Base-by-base conservation (phyloP, 2,113 vertebrate genomes). In the Xyliphius kryptos region DNA sequence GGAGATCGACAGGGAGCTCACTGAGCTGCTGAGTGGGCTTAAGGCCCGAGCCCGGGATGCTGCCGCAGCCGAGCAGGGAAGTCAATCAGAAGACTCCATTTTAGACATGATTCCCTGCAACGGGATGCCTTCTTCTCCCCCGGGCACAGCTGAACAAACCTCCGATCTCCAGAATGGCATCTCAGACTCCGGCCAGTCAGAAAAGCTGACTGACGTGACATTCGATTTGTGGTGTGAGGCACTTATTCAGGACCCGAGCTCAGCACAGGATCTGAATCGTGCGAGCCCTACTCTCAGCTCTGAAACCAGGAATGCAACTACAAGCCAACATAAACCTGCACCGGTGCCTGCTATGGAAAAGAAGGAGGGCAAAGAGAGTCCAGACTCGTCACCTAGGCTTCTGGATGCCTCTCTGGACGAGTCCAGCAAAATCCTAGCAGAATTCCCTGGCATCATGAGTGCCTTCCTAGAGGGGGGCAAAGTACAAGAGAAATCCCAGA, bases 311-410 rank as follows among this genome's bases (percentile, higher is more conserved):
- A 63, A 67, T 11, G 71, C 82, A 71, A 60, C 75, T 76, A 38
- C 74, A 59, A 71, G 81, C 83, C 85, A 83, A 76, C 82, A 82
- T 75, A 79, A 83, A 61, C 62, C 68, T 53, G 76, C 81, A 69
- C 79, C 74, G 80, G 73, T 70, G 77, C 81, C 57, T 54, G 52
- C 46, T 55, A 67, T 1, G 21, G 56, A 70, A 53, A 48, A 37
- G 55, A 59, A 56, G 40, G 43, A 17, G 22, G 16, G 26, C 12
- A 16, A n/a, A 20, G 61, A 17, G 5, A 48, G 7, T 1, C 32
- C 14, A 3, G 59, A 66, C 22, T 14, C 47, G 32, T 43, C 54
- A 2, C 48, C 9, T 6, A 68, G 46, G 6, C 61, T 69, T 37
- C n/a, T 38, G 22, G 61, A 76, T 4, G 32, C 62, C n/a, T 52